Conservation (phyloP, 2,888 invertebrate species). For the Amphipyra berbera region DNA sequence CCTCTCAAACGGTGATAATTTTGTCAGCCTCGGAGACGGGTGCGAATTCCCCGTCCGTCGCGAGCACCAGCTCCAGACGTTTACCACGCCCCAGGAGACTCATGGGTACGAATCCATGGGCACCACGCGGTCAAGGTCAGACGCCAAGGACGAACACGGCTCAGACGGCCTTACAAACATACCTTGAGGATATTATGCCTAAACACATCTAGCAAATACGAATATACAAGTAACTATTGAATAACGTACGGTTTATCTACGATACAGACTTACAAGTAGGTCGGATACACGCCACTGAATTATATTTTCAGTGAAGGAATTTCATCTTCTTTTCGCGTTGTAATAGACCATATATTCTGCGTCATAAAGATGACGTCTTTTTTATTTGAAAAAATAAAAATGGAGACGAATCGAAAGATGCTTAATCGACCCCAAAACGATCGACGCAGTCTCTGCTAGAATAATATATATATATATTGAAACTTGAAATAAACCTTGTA, state of each 20-base stretch:
- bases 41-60: slow-evolving; percentile 95
- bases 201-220: slow-evolving; percentile 24
- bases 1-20: slow-evolving; percentile 67
- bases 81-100: slow-evolving; percentile 80
- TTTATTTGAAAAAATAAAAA: too few species aligned
- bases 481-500: slow-evolving; percentile 21
- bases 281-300: slow-evolving; percentile 30
- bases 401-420: slow-evolving; percentile 10
- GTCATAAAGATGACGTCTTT: slow-evolving; percentile 10
- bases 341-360: slow-evolving; percentile 9
- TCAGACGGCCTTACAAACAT: slow-evolving; percentile 74
- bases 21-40: slow-evolving; percentile 96
- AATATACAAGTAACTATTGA: slow-evolving; percentile 13
- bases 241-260: slow-evolving; percentile 2
- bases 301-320: slow-evolving; percentile 16
- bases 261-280: slow-evolving; percentile 13
- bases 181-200: slow-evolving; percentile 77
- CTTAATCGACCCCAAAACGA: slow-evolving; percentile 3
- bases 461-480: slow-evolving; percentile 13
- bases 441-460: slow-evolving; percentile 12
- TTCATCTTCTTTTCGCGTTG: slow-evolving; percentile 22
- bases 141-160: slow-evolving; percentile 71
- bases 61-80: slow-evolving; percentile 89
- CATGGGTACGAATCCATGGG: slow-evolving; percentile 97
- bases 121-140: slow-evolving; percentile 95